Evolutionary conservation across 2,113 vertebrate genomes (phyloP), one percentile per base, ranked within the genome.

Genomic region (Edolisoma coerulescens): DNA sequence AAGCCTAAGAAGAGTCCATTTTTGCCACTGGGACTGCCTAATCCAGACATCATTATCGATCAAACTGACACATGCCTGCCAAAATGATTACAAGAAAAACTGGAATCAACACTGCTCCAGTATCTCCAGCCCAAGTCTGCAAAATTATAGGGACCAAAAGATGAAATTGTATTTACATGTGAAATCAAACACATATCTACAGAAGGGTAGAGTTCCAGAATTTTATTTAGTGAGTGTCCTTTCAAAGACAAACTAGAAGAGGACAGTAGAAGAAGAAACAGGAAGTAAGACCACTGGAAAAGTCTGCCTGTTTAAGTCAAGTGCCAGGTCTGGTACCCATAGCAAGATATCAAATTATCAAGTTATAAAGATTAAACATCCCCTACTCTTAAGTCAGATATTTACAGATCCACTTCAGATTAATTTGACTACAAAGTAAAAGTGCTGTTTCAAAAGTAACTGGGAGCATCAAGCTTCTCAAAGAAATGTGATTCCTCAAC

Each of bases 41-140:
- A 97, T 97, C 87, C 91, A 95, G 82, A 96, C 92, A 97, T 97
- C 96, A 95, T 97, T 97, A 97, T 94, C 69, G 71, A 98, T 97
- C 95, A 97, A 95, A 97, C 93, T 88, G 96, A 96, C 96, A 94
- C 94, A 89, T 70, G 94, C 93, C 87, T 98, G 95, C 96, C 97
- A 96, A 96, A 97, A 87, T 87, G 91, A 97, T 84, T 96, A 91
- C 86, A 96, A 50, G 52, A 90, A 96, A 96, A 94, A 57, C 60
- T 78, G 86, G 52, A 94, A 92, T 77, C 87, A 93, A 63, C 52
- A 52, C 30, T 61, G 71, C 54, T 89, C 65, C 78, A 56, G 45
- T 52, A 88, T 61, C 50, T 90, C 63, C 74, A 85, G 39, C 32
- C 57, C 61, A 93, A 93, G 52, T 39, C 54, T 87, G 57, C 71